Conservation (phyloP, 2,888 invertebrate species). For the Plebejus argus region DNA sequence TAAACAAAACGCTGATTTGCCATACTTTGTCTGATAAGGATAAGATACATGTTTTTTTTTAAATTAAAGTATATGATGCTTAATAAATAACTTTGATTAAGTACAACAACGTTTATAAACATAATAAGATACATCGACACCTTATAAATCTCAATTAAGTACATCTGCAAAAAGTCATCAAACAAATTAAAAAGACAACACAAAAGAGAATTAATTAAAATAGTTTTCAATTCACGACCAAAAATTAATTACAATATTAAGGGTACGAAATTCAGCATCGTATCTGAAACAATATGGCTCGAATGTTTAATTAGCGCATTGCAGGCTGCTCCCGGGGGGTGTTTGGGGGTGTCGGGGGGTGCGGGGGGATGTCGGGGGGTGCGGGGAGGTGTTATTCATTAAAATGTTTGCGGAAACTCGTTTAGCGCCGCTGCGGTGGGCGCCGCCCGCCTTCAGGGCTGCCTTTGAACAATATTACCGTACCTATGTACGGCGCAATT, state of each 20-base stretch:
- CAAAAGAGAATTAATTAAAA: conserved; percentile 41
- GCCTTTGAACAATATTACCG: conserved; percentile 40
- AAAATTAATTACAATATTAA: conserved; percentile 51
- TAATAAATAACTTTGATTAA: too few relatives aligned
- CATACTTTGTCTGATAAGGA: too few relatives aligned
- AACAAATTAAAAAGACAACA: conserved; percentile 1
- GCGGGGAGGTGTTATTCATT: conserved; percentile 77
- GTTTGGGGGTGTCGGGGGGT: conserved; percentile 44
- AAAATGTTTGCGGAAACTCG: conserved; percentile 81
- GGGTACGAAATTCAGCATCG: conserved; percentile 64
- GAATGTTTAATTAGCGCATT: conserved; percentile 80
- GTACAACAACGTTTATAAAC: too few relatives aligned
- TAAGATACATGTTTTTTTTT: too few relatives aligned
- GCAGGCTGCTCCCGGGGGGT: conserved; percentile 56
- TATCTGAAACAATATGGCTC: conserved; percentile 76
- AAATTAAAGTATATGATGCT: too few relatives aligned
- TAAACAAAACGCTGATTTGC: too few relatives aligned
- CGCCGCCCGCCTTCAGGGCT: conserved; percentile 50
- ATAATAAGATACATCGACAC: not conserved
- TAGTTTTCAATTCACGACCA: conserved; percentile 33
- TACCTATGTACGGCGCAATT: conserved; percentile 24
- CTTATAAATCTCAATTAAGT: not conserved
- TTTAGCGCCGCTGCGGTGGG: conserved; percentile 75
- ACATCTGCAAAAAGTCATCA: not conserved
- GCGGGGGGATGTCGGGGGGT: conserved; percentile 46